Conservation (phyloP, 2,888 invertebrate genomes). For the Chloromyia formosa region DNA sequence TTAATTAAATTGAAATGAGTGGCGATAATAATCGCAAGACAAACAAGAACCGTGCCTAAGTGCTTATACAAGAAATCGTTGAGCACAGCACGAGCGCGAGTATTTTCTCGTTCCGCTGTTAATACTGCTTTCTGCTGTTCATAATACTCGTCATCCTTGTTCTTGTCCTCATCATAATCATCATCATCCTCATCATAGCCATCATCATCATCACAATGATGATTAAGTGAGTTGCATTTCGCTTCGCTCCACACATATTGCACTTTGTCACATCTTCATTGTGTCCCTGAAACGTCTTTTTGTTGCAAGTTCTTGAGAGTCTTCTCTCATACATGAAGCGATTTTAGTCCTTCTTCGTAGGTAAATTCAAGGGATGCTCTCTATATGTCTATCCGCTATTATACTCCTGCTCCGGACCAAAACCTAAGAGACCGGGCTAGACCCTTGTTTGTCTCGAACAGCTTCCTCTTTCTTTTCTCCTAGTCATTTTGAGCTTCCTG, state of each 20-base stretch:
- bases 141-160: neutral
- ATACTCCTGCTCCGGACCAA: neutral
- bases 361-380: constrained; percentile 40
- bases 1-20: constrained; percentile 50
- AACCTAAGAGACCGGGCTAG: neutral
- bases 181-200: constrained; percentile 23
- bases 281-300: constrained; percentile 49
- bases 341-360: constrained; percentile 20
- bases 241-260: constrained; percentile 47
- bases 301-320: constrained; percentile 40
- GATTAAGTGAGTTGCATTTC: constrained; percentile 46
- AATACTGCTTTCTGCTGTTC: constrained; percentile 3
- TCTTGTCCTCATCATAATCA: constrained; percentile 28
- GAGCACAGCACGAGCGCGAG: constrained; percentile 44
- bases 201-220: constrained; percentile 40
- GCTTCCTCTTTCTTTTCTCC: neutral
- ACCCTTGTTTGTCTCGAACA: constrained; percentile 1
- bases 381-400: constrained; percentile 19
- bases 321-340: constrained; percentile 26
- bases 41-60: constrained; percentile 50
- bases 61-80: constrained; percentile 49
- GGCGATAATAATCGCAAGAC: constrained; percentile 49
- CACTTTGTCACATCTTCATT: constrained; percentile 49
- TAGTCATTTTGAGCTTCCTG: neutral
- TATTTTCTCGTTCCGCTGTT: constrained; percentile 15